A percentile compares a stretch with the other conserved stretches of the same genome.
These are phyloP conservation scores for Gymnothorax javanicus DNA, from an alignment of 2,797 vertebrate genomes.

Conservation along the genomic window DNA sequence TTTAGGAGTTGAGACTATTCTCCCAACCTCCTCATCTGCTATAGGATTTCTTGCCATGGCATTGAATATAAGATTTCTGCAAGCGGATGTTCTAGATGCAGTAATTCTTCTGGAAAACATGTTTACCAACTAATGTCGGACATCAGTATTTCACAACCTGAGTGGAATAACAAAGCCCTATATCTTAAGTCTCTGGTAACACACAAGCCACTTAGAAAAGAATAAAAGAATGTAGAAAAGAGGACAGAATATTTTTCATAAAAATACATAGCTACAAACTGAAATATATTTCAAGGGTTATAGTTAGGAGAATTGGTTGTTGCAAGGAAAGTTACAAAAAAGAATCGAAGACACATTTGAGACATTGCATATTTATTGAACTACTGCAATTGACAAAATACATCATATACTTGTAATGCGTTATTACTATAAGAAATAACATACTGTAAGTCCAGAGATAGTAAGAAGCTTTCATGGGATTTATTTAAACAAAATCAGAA, in stretches of 20 bases:
- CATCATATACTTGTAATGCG: constrained; percentile 80
- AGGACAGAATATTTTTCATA: not conserved
- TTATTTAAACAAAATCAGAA: not conserved
- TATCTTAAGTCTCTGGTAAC: not conserved
- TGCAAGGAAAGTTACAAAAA: not conserved
- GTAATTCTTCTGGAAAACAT: not conserved
- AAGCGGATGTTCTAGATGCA: not conserved
- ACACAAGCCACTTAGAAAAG: not conserved
- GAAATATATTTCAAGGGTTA: not conserved
- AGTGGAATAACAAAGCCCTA: not conserved
- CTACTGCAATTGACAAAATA: constrained; percentile 82
- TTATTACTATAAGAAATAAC: constrained; percentile 75
- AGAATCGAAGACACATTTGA: constrained; percentile 25
- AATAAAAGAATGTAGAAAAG: not conserved
- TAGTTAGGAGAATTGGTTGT: not conserved
- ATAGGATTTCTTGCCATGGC: not conserved
- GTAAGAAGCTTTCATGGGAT: not conserved
- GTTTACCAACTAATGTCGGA: not conserved
- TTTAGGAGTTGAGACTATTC: not conserved
- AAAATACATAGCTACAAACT: not conserved
- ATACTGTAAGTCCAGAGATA: constrained; percentile 41
- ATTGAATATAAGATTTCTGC: not conserved
- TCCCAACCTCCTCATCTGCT: not conserved
- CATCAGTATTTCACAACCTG: not conserved
- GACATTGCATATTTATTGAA: constrained; percentile 88